These are phyloP conservation scores for Gallinago undulata DNA, from an alignment of 2,113 vertebrate species.

Conservation along the genomic window DNA sequence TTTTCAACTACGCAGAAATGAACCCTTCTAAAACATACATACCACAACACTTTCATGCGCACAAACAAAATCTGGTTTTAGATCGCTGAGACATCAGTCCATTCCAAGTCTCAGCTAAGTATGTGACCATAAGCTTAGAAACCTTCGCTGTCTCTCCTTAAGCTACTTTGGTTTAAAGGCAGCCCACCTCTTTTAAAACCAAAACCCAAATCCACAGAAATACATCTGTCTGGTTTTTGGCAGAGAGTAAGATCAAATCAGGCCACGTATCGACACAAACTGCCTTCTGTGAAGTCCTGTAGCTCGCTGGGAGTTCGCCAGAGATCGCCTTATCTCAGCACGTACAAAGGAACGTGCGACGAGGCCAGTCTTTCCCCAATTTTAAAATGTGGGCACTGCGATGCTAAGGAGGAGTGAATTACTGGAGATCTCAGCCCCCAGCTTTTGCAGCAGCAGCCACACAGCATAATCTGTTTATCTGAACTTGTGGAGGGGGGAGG, in stretches of 20 bases:
- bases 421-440: accelerated
- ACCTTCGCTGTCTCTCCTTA: background rate
- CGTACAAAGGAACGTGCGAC: background rate
- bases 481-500: background rate
- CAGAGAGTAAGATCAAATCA: background rate
- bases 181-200: background rate
- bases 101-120: background rate
- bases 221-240: background rate
- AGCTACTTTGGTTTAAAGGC: background rate
- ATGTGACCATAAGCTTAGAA: background rate
- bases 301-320: background rate
- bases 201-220: background rate
- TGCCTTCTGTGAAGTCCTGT: background rate
- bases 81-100: background rate
- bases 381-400: background rate
- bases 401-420: background rate
- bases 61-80: background rate
- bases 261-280: background rate
- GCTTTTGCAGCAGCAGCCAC: background rate
- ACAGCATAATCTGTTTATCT: background rate
- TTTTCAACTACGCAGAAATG: background rate
- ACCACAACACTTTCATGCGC: background rate
- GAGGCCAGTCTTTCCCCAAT: background rate
- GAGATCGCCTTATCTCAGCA: background rate
- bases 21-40: background rate